A percentile compares a stretch with the other conserved stretches of the same genome.
phyloP scores from a whole-genome alignment of 2,797 vertebrate species.

The Enteromius unitaeniatus region DNA sequence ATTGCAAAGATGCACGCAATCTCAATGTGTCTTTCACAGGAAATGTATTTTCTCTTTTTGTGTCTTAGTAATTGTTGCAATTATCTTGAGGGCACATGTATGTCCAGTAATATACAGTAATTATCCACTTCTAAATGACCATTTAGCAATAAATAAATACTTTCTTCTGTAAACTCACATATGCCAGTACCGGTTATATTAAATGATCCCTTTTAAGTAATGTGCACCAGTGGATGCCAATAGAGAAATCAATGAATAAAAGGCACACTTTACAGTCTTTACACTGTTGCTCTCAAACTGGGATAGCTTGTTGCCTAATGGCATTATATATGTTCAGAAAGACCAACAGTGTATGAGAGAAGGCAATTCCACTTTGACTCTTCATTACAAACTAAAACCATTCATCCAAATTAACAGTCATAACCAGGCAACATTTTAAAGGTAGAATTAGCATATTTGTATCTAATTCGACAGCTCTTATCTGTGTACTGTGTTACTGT shows the following conservation, averaged over 20 bases:
- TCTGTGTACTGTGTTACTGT: constrained; percentile 26
- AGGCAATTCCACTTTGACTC: constrained; percentile 25
- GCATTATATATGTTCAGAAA: constrained; percentile 12
- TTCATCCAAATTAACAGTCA: constrained; percentile 32
- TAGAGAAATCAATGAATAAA: constrained; percentile 14
- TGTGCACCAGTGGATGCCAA: constrained; percentile 28
- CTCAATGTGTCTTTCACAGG: constrained; percentile 39
- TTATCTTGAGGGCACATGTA: constrained; percentile 9
- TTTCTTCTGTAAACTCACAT: constrained; percentile 23
- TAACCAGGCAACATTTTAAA: constrained; percentile 39
- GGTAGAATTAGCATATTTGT: constrained; percentile 19
- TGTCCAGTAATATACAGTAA: constrained; percentile 48
- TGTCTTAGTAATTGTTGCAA: constrained; percentile 7
- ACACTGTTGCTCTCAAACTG: constrained; percentile 19
- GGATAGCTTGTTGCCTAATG: constrained; percentile 26
- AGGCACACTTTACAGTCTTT: constrained; percentile 16
- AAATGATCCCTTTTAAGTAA: constrained; percentile 33
- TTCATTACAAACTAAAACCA: constrained; percentile 40
- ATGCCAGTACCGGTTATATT: constrained; percentile 19
- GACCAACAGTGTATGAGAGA: constrained; percentile 5
- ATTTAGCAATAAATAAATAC: constrained; percentile 39
- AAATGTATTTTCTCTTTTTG: constrained; percentile 9
- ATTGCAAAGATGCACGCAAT: constrained; percentile 36
- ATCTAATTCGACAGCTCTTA: constrained; percentile 25
- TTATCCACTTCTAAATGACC: constrained; percentile 39